phyloP scores from a whole-genome alignment of 2,888 invertebrate species.

The Macropis europaea region DNA sequence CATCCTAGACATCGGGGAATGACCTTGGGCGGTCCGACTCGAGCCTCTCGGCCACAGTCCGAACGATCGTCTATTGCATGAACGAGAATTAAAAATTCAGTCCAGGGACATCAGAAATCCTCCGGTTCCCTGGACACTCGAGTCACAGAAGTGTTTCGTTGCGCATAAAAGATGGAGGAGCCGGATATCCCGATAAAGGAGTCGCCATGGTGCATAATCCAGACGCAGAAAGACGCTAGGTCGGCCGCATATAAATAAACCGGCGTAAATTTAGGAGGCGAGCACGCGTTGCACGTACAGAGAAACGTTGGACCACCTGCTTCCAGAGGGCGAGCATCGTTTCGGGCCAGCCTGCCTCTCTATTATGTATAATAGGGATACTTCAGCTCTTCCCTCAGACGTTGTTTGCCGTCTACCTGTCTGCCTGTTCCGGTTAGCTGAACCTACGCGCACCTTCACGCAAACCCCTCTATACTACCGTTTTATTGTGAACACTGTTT shows the following conservation, averaged over 20 bases:
- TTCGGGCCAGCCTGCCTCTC: conserved; percentile 56
- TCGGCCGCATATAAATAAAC: conserved; percentile 5
- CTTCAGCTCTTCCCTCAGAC: conserved; percentile 63
- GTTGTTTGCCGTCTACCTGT: conserved; percentile 70
- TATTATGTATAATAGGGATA: conserved; percentile 71
- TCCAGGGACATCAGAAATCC: no score
- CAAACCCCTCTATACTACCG: conserved; percentile 19
- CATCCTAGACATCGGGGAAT: no score
- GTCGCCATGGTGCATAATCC: not conserved
- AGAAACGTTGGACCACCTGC: conserved; percentile 41
- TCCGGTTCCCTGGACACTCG: no score
- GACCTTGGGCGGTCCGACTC: no score
- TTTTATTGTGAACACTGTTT: conserved; percentile 59
- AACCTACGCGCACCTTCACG: conserved; percentile 25
- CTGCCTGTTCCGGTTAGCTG: conserved; percentile 60
- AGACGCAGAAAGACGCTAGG: not conserved
- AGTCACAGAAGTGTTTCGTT: no score
- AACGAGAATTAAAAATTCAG: no score
- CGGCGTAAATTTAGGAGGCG: conserved; percentile 28
- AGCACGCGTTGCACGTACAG: conserved; percentile 11
- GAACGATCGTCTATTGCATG: no score
- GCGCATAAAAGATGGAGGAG: no score
- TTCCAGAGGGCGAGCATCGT: conserved; percentile 49
- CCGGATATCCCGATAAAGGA: not conserved
- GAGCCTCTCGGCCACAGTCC: no score